Evolutionary conservation across 1,140 invertebrate species (phyloP).

Genomic region (Camponotus pennsylvanicus): DNA sequence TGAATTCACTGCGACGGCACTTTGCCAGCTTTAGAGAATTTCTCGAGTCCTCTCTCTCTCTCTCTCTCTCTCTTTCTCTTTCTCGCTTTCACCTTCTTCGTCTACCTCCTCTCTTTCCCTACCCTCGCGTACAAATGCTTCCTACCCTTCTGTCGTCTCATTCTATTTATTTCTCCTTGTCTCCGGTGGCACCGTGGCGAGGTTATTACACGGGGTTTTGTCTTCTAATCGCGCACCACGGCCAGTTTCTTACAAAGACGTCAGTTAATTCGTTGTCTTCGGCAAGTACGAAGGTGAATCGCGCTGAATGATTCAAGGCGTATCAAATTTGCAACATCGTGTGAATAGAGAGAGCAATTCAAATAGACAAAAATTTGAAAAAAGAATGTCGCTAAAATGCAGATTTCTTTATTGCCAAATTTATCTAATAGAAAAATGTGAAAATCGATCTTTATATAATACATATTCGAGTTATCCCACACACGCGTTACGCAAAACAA

Average conservation of each 20-base stretch:
- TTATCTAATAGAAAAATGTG: background rate
- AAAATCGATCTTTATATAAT: background rate
- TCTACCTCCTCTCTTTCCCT: slow-evolving; percentile 19
- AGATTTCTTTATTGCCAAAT: background rate
- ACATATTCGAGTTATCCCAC: background rate
- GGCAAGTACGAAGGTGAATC: slow-evolving; percentile 19
- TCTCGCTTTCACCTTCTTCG: slow-evolving; percentile 7
- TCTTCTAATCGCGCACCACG: slow-evolving; percentile 58
- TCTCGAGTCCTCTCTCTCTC: slow-evolving; percentile 38
- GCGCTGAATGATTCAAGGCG: slow-evolving; percentile 33
- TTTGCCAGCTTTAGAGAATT: slow-evolving; percentile 74
- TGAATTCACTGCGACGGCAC: slow-evolving; percentile 75
- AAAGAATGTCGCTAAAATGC: background rate
- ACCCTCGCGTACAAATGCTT: slow-evolving; percentile 2
- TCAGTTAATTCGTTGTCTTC: slow-evolving; percentile 57
- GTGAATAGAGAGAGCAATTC: background rate
- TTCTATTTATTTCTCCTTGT: slow-evolving; percentile 60
- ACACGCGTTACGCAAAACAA: slow-evolving; percentile 10
- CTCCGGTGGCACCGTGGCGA: slow-evolving; percentile 19
- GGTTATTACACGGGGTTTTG: slow-evolving; percentile 58
- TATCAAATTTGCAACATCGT: slow-evolving; percentile 30
- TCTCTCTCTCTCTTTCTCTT: slow-evolving; percentile 1
- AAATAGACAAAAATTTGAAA: background rate
- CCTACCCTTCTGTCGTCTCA: background rate
- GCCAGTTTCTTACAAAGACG: slow-evolving; percentile 33